Conservation (phyloP, 2,888 invertebrate genomes). For the Lepidonotus clava region DNA sequence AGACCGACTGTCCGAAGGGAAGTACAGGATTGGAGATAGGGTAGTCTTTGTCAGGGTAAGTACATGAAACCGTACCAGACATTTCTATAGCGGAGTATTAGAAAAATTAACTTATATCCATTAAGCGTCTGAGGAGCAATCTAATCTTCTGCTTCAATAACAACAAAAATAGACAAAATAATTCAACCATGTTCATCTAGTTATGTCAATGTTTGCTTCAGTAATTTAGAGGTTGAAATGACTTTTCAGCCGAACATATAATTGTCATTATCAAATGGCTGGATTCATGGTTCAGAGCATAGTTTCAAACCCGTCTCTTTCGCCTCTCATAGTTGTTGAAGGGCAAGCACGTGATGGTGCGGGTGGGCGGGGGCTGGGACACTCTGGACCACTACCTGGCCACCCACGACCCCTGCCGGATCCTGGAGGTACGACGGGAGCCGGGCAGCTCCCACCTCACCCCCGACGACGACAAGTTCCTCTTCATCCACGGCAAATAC, state of each 20-base stretch:
- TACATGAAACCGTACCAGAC: too few species aligned
- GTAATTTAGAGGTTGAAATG: constrained; percentile 7
- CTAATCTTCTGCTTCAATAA: too few species aligned
- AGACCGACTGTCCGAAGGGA: constrained; percentile 91
- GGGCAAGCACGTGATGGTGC: constrained; percentile 94
- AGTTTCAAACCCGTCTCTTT: background rate
- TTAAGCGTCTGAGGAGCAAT: too few species aligned
- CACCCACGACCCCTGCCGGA: constrained; percentile 95
- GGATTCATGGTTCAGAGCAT: too few species aligned
- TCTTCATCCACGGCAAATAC: constrained; percentile 58
- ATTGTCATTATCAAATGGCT: too few species aligned
- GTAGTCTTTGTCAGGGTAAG: constrained; percentile 93
- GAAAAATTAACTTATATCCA: too few species aligned
- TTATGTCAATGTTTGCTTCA: background rate
- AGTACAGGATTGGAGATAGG: constrained; percentile 91
- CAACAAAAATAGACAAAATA: too few species aligned
- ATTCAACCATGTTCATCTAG: too few species aligned
- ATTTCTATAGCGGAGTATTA: too few species aligned
- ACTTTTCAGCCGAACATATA: too few species aligned
- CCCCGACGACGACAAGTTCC: constrained; percentile 37
- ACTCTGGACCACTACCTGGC: constrained; percentile 96
- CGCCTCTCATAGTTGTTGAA: constrained; percentile 86
- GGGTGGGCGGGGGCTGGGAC: constrained; percentile 98
- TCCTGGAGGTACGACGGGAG: constrained; percentile 55
- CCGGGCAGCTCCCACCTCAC: background rate